Evolutionary conservation across 2,888 invertebrate genomes (phyloP).

Genomic region (Caenorhabditis sp.): DNA sequence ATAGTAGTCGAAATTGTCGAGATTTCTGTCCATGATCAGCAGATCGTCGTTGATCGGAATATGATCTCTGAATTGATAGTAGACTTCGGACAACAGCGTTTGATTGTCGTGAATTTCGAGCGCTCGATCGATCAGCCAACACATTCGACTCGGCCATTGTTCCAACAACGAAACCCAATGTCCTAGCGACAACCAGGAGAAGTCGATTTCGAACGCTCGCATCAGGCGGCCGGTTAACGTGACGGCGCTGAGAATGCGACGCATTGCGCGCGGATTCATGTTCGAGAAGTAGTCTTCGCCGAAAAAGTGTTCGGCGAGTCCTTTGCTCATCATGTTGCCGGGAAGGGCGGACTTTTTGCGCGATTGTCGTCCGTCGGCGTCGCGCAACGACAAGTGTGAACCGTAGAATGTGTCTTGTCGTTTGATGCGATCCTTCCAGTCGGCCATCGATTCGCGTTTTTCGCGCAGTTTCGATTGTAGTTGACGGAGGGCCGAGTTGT

Average conservation of each 20-base stretch:
- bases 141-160: slow-evolving; percentile 96
- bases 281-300: slow-evolving; percentile 99
- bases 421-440: slow-evolving; percentile 62
- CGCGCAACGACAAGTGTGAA: slow-evolving; percentile 59
- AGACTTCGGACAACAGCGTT: slow-evolving; percentile 71
- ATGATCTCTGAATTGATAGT: slow-evolving; percentile 81
- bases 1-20: slow-evolving; percentile 58
- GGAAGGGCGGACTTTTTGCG: slow-evolving; percentile 41
- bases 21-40: slow-evolving; percentile 60
- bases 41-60: slow-evolving; percentile 59
- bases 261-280: slow-evolving; percentile 95
- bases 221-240: slow-evolving; percentile 78
- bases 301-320: slow-evolving; percentile 72
- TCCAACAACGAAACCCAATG: slow-evolving; percentile 82
- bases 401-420: slow-evolving; percentile 63
- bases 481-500: slow-evolving; percentile 87
- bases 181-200: slow-evolving; percentile 94
- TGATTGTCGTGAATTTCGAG: slow-evolving; percentile 83
- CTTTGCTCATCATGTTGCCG: slow-evolving; percentile 19
- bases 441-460: slow-evolving; percentile 57
- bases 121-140: slow-evolving; percentile 86
- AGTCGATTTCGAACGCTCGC: slow-evolving; percentile 97
- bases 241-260: slow-evolving; percentile 67
- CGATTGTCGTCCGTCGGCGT: slow-evolving; percentile 42
- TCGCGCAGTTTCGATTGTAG: slow-evolving; percentile 57